phyloP scores from a whole-genome alignment of 2,113 vertebrate genomes.

The Pollimyrus isidori region DNA sequence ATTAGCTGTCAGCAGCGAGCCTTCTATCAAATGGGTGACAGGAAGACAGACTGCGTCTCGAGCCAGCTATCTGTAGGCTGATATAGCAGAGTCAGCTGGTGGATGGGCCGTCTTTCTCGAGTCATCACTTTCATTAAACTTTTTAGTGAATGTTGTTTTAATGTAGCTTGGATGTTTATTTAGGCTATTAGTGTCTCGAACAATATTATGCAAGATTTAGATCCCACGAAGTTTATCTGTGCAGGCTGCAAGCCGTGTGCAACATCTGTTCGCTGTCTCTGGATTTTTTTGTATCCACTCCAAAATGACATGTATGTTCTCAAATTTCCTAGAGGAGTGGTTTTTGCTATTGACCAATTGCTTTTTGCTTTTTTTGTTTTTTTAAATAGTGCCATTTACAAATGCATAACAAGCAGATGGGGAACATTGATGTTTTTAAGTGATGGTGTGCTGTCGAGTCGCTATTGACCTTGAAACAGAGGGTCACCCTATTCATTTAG shows the following conservation, averaged over 20 bases:
- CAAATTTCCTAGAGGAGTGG: neutral
- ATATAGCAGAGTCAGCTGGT: neutral
- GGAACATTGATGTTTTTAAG: neutral
- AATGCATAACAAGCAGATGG: neutral
- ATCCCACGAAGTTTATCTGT: neutral
- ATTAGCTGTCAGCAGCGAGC: neutral
- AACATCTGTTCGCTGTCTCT: neutral
- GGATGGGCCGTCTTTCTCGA: neutral
- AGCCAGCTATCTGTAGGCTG: constrained; percentile 5
- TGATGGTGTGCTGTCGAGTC: neutral
- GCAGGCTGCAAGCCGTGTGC: neutral
- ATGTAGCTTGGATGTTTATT: too few relatives aligned
- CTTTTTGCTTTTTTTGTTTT: neutral
- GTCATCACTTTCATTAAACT: neutral
- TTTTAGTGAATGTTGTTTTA: neutral
- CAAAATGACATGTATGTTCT: neutral
- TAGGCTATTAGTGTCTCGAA: neutral
- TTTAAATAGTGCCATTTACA: neutral
- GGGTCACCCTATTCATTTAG: neutral
- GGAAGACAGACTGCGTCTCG: neutral
- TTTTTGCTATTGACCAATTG: neutral
- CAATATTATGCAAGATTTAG: neutral
- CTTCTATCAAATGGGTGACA: neutral
- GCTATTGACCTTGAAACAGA: neutral
- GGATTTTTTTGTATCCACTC: neutral